Base-by-base conservation (phyloP, 1,140 invertebrate genomes). In the Drosophila santomea region DNA sequence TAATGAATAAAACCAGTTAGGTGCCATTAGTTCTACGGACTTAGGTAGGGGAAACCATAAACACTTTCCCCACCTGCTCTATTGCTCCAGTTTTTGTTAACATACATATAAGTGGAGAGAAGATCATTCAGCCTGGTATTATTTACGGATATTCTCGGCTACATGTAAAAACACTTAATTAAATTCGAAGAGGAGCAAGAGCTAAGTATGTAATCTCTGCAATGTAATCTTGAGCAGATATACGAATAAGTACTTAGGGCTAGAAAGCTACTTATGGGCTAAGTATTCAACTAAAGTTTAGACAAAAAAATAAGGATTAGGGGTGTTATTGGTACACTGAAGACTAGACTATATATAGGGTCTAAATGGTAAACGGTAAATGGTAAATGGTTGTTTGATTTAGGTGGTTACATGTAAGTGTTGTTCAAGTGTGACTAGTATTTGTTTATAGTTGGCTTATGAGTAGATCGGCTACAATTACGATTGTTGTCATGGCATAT, bases 361-460 rank as follows among this genome's bases (percentile, higher is more conserved):
- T 35, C 23, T 10, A 50, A 38, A 38, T 25, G 41, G 45, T 32
- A 20, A 12, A 15, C 43, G 36, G 20, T 62, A 41, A 2, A 7
- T 11, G 17, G 17, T 17, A 17, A 17, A 20, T 35, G 8, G 32
- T 12, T 23, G 32, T 12, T 23, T 35, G 36, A 41, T 50, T 69
- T 71, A 74, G 81, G 81, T 84, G 80, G 81, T 84, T 76, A 71
- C 43, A 73, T 57, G 47, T 60, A 55, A 57, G 64, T 63, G 47
- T 59, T 36, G 61, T 35, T 54, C 23, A 69, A 74, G 75, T 80
- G 83, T 88, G 83, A 88, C 83, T 88, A 88, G 83, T 80, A 89
- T 88, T 85, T 73, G 61, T 84, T 84, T 72, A 84, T 51, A 64
- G 74, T 84, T 84, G 80, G 84, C 84, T 88, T 88, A 89, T 66